A percentile compares a stretch with the other conserved stretches of the same genome.
Conservation (phyloP, 1,140 invertebrate species). For the Drosophila watanabei region DNA sequence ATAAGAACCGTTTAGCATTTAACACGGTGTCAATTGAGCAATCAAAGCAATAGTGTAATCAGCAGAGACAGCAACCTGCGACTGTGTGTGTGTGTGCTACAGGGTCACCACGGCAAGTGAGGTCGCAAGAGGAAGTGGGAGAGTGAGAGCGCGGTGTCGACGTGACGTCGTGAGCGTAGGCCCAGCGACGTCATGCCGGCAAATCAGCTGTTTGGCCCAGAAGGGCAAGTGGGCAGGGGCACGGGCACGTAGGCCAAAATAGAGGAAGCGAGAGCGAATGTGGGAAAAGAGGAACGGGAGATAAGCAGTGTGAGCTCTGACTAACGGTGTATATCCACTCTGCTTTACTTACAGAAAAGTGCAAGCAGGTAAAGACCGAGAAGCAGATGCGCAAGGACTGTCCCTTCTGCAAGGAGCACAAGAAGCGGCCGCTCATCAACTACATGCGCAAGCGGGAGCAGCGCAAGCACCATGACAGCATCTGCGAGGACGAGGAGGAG, state of each 20-base stretch:
- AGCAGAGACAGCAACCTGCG: conserved; percentile 11
- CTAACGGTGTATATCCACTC: conserved; percentile 31
- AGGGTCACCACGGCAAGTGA: conserved; percentile 51
- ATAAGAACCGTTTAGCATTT: conserved; percentile 40
- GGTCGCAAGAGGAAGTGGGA: background rate
- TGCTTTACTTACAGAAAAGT: conserved; percentile 78
- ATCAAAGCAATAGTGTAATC: conserved; percentile 43
- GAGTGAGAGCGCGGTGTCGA: conserved; percentile 19
- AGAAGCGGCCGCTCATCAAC: conserved; percentile 86
- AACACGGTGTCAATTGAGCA: conserved; percentile 51
- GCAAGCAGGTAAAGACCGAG: conserved; percentile 70
- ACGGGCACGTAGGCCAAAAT: conserved; percentile 59
- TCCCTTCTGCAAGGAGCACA: conserved; percentile 87
- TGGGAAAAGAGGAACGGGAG: background rate
- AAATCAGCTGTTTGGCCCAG: conserved; percentile 40
- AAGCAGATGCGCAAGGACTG: conserved; percentile 86
- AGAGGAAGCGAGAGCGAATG: background rate
- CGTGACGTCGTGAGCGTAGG: conserved; percentile 49
- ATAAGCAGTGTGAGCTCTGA: conserved; percentile 1
- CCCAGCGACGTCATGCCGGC: conserved; percentile 47
- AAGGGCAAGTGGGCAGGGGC: conserved; percentile 20
- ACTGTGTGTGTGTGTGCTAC: conserved; percentile 40
- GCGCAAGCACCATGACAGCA: conserved; percentile 86
- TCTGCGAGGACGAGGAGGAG: conserved; percentile 87
- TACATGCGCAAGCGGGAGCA: conserved; percentile 87